These are phyloP conservation scores for Campylomormyrus tamandua DNA, from an alignment of 2,113 vertebrate genomes.

Conservation along the genomic window DNA sequence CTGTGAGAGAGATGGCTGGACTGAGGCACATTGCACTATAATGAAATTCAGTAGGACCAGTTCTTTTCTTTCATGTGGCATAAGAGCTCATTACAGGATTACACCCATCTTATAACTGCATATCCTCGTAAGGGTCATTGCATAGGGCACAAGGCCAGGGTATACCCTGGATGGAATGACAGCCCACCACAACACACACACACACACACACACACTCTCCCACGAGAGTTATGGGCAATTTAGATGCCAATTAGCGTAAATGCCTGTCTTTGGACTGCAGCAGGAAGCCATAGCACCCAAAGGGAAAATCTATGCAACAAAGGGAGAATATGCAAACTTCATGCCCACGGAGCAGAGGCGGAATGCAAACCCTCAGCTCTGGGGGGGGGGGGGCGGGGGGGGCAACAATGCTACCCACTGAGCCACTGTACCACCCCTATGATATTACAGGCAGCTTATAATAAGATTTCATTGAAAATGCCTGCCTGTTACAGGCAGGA, in stretches of 20 bases:
- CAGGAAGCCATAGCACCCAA: not conserved
- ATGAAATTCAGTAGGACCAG: not conserved
- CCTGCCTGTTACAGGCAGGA: not conserved
- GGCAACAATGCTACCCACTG: not conserved
- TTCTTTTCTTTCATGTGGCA: not conserved
- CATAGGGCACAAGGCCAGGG: not conserved
- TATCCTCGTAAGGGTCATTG: not conserved
- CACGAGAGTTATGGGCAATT: not conserved
- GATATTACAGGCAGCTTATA: not conserved
- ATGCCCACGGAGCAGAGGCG: not conserved
- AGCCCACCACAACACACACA: not conserved
- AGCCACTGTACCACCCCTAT: not conserved
- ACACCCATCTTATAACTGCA: not conserved
- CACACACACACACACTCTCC: not conserved
- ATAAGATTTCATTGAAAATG: not conserved
- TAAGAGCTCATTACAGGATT: conserved; percentile 11
- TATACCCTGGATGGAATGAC: not conserved
- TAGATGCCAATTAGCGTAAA: not conserved
- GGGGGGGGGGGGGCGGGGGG: not conserved
- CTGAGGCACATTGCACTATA: not conserved
- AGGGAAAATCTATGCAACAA: not conserved
- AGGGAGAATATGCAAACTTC: not conserved
- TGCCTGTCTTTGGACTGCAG: not conserved
- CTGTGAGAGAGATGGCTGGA: not conserved
- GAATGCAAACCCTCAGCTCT: not conserved